Conservation (phyloP, 2,113 vertebrate species). For the Dromas ardeola region DNA sequence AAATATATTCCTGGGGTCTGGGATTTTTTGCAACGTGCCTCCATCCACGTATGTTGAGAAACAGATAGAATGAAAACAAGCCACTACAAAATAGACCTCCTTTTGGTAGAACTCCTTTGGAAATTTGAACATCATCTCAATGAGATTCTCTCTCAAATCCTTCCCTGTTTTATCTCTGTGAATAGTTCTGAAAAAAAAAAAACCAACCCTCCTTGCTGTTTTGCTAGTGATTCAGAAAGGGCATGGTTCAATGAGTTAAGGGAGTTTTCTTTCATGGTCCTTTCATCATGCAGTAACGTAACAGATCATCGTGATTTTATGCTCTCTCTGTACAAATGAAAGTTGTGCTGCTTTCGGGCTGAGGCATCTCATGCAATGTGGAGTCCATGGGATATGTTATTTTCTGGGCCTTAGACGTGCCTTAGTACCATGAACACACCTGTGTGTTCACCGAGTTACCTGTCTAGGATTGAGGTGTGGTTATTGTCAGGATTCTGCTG, state of each 20-base stretch:
- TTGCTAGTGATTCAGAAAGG: background rate
- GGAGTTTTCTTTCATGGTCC: background rate
- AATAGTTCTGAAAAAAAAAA: background rate
- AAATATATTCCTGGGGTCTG: slow-evolving; percentile 71
- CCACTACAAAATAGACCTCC: background rate
- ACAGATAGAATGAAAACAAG: background rate
- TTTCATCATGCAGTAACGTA: background rate
- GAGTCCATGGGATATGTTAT: background rate
- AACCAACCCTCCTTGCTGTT: slow-evolving; percentile 6
- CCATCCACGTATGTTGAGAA: slow-evolving; percentile 34
- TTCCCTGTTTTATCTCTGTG: background rate
- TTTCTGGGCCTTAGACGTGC: background rate
- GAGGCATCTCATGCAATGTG: rapidly evolving
- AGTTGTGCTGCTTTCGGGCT: background rate
- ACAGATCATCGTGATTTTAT: background rate
- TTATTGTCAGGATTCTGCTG: background rate
- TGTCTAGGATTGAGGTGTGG: background rate
- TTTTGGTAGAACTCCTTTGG: slow-evolving; percentile 29
- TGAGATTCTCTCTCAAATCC: slow-evolving; percentile 10
- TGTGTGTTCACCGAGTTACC: background rate
- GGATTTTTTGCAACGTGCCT: slow-evolving; percentile 60
- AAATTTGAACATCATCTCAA: background rate
- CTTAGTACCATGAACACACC: background rate
- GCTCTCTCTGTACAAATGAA: background rate
- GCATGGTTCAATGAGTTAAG: background rate